Base-by-base conservation (phyloP, 1,140 invertebrate genomes). In the Aphelenchoides avenae region DNA sequence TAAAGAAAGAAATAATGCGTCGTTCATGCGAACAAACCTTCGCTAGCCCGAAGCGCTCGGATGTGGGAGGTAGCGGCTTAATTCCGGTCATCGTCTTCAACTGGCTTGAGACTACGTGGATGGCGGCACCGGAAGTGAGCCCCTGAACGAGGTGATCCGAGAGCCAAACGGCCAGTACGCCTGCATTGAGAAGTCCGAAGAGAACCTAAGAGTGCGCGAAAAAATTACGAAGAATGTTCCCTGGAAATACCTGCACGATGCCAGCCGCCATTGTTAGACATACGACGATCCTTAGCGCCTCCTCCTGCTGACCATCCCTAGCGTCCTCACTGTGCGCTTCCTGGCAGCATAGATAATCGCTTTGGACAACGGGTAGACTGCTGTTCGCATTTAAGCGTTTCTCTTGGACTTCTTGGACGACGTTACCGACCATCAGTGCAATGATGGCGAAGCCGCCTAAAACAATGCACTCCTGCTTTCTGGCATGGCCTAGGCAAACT, bases 91-190 rank as follows among this genome's bases (percentile, higher is more conserved):
- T 70, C 42, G 77, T 71, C 46, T 75, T 78, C n/a, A 81, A 68
- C 62, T 81, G 80, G 57, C 76, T 79, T 13, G 80, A 79, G 37
- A 81, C 77, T 0, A 81, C 80, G 57, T 81, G 80, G 50, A 79
- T 73, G 1, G 80, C 79, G 11, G 80, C 79, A 5, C 79, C 80
- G 1, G 80, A 80, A 22, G 79, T 81, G 36, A 81, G 78, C 5
- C 79, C 80, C 59, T 78, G 73, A 5, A 81, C 71, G 13, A 81
- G 63, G 6, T 80, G 78, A 43, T 81, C 78, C 0, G 78, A 79
- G 26, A 81, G 54, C 64, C 79, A 81, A 1, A 78, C 79, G 9
- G 79, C 78, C 9, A 81, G 56, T 46, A 80, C 78, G 0, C 80
- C 80, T 26, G 80, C 68, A 15, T 74, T 71, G 31, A 77, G 60